Evolutionary conservation across 1,140 invertebrate genomes (phyloP), one percentile per base, ranked within the genome.

Genomic region (Bombus balteatus): DNA sequence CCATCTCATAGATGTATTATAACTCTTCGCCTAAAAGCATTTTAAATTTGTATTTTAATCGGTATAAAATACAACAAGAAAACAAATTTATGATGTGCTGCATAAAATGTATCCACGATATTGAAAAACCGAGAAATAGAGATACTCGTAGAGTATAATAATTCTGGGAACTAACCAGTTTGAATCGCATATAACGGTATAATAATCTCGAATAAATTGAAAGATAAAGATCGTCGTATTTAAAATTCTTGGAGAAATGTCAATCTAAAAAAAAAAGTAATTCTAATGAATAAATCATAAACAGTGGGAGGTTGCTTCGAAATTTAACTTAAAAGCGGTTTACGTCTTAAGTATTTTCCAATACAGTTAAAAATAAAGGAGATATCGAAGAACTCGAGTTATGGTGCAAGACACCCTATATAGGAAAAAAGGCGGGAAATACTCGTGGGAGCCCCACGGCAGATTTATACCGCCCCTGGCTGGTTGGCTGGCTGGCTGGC

Each of bases 381-480:
- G 34, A 68, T 37, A 34, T 22, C 8, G 18, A 68, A 34, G 15
- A 22, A 37, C 37, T 68, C 66, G 34, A 22, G 34, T 68, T 12
- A 68, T 10, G 9, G 34, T 22, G 15, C 22, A 15, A 37, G 34
- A 37, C 66, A 68, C 66, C 66, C 18, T 37, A 18, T 68, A 68
- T 34, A 68, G 15, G n/a, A 85, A 90, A 89, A 92, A 93, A 93
- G 91, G 92, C 93, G 92, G 92, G 93, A 94, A 93, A 94, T 92
- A 93, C 94, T 91, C 94, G 80, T 81, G 94, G 94, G 94, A 95
- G 91, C 92, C 92, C 92, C 92, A 94, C 94, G 92, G 94, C 93
- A 94, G 94, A 95, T 95, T 95, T 95, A 95, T 95, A 92, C 90
- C 91, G 89, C 90, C 91, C 91, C 89, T 92, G 90, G 92, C 88